Percentiles rank a stretch among this genome's conserved stretches.
Conservation (phyloP, 2,888 invertebrate species). For the Meiosimyza decipiens region DNA sequence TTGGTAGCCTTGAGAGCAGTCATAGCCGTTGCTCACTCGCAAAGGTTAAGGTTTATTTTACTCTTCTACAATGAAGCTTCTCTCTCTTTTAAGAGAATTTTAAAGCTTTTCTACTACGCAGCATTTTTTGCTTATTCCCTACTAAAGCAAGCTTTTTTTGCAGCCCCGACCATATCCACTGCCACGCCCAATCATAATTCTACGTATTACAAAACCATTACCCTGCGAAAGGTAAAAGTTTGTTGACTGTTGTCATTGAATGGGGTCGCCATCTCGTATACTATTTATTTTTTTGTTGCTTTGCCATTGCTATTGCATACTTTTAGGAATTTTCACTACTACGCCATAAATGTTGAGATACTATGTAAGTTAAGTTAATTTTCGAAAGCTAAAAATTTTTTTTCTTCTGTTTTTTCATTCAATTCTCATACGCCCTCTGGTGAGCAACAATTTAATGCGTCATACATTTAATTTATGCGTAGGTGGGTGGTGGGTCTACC, state of each 20-base stretch:
- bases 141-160: no score
- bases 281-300: slow-evolving; percentile 18
- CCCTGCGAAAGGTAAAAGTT: slow-evolving; percentile 44
- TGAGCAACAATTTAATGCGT: slow-evolving; percentile 5
- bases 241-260: slow-evolving; percentile 53
- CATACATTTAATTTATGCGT: not conserved
- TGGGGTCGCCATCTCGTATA: slow-evolving; percentile 38
- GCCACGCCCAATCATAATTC: no score
- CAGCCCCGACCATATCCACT: no score
- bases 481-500: not conserved
- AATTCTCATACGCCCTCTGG: no score
- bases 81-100: not conserved
- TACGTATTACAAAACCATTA: not conserved
- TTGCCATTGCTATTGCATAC: slow-evolving; percentile 22
- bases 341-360: not conserved
- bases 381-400: no score
- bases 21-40: no score
- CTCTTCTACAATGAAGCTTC: slow-evolving; percentile 26
- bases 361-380: no score
- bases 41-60: not conserved
- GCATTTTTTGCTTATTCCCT: no score
- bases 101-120: not conserved
- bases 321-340: slow-evolving; percentile 1
- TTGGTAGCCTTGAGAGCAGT: not conserved
- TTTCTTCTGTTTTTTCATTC: no score